Percentiles rank a stretch among this genome's conserved stretches.
phyloP scores from a whole-genome alignment of 2,797 vertebrate genomes.

The Zalophus californianus region DNA sequence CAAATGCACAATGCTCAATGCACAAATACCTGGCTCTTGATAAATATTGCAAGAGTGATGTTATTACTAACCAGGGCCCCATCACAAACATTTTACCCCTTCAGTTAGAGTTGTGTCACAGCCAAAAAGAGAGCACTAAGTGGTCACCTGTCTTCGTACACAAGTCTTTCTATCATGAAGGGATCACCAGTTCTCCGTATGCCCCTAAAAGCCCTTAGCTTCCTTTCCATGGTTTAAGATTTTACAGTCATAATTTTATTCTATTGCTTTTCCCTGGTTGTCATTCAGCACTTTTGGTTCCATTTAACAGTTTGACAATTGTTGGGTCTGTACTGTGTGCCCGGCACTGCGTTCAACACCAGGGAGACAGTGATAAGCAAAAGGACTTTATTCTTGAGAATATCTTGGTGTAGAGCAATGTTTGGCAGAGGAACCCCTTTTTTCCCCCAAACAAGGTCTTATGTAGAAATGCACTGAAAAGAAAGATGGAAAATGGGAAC shows the following conservation, averaged over 20 bases:
- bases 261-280: neutral
- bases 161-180: neutral
- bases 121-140: neutral
- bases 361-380: neutral
- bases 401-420: neutral
- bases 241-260: neutral
- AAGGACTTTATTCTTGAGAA: neutral
- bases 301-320: neutral
- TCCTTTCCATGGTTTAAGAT: neutral
- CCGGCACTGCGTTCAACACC: neutral
- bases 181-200: neutral
- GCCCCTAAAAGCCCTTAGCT: neutral
- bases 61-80: conserved; percentile 14
- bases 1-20: neutral
- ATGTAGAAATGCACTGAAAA: neutral
- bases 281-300: neutral
- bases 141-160: neutral
- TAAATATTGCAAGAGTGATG: neutral
- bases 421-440: neutral
- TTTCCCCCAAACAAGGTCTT: neutral
- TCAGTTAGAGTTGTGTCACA: neutral
- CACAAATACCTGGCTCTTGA: neutral
- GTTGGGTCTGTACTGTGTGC: neutral
- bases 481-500: neutral
- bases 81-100: conserved; percentile 10